These are phyloP conservation scores for Muscicapa adusta DNA, from an alignment of 2,113 vertebrate genomes.

Conservation along the genomic window DNA sequence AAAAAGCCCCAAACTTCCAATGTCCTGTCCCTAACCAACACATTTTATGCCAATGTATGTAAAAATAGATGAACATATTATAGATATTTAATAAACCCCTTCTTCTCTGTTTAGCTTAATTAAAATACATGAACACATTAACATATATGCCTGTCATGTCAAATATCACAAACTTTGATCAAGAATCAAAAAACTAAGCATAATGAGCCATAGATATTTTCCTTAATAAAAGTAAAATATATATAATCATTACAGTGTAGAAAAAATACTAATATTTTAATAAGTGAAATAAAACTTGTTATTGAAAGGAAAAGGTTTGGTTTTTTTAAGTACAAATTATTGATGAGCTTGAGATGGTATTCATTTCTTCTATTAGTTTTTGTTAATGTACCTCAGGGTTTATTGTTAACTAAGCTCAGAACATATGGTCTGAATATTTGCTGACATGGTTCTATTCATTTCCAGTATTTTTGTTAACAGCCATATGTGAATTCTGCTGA, in stretches of 20 bases:
- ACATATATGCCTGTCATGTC: neutral
- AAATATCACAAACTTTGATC: neutral
- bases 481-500: neutral
- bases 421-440: slow-evolving; percentile 15
- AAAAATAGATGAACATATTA: neutral
- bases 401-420: neutral
- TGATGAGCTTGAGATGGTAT: neutral
- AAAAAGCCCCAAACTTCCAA: neutral
- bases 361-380: neutral
- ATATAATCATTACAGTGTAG: neutral
- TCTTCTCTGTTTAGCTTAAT: neutral
- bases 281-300: neutral
- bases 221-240: neutral
- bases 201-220: neutral
- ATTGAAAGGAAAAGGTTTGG: neutral
- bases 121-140: neutral
- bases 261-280: neutral
- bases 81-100: neutral
- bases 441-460: neutral
- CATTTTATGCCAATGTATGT: neutral
- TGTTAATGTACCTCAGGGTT: neutral
- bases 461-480: slow-evolving; percentile 11
- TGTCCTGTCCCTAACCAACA: fast-evolving
- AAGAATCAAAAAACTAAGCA: neutral
- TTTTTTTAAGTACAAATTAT: neutral